Conservation (phyloP, 2,888 invertebrate genomes). For the Temnothorax ravouxi region DNA sequence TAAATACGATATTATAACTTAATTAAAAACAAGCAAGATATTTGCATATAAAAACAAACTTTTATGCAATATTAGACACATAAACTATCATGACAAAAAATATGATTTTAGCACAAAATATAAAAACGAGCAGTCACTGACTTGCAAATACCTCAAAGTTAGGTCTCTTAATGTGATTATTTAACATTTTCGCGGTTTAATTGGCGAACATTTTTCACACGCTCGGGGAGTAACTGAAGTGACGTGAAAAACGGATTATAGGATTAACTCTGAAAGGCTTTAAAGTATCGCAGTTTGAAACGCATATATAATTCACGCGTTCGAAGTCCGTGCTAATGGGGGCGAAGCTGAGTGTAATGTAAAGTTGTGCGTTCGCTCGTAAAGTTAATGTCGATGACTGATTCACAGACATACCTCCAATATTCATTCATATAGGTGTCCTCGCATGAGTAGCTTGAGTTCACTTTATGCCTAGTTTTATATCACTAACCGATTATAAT, state of each 20-base stretch:
- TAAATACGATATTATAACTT: background rate
- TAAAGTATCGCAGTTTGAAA: slow-evolving; percentile 58
- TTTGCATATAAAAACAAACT: background rate
- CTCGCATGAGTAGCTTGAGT: background rate
- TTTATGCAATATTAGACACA: background rate
- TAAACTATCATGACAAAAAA: background rate
- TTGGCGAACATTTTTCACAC: background rate
- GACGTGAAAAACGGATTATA: slow-evolving; percentile 26
- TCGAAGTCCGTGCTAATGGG: slow-evolving; percentile 64
- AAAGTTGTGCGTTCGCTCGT: slow-evolving; percentile 55
- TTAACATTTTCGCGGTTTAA: slow-evolving; percentile 21
- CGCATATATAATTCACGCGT: slow-evolving; percentile 67
- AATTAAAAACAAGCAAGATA: slow-evolving; percentile 17
- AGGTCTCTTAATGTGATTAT: background rate
- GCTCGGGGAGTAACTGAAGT: background rate
- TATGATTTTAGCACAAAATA: background rate
- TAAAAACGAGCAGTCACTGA: background rate
- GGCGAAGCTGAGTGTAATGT: slow-evolving; percentile 57
- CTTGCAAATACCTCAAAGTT: background rate
- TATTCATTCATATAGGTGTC: slow-evolving; percentile 19
- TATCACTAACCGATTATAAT: background rate
- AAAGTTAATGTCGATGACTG: slow-evolving; percentile 53
- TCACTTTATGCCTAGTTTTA: background rate
- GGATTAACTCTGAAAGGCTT: slow-evolving; percentile 36
- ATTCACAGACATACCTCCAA: slow-evolving; percentile 53